phyloP scores from a whole-genome alignment of 2,113 vertebrate genomes.

The Channa argus region DNA sequence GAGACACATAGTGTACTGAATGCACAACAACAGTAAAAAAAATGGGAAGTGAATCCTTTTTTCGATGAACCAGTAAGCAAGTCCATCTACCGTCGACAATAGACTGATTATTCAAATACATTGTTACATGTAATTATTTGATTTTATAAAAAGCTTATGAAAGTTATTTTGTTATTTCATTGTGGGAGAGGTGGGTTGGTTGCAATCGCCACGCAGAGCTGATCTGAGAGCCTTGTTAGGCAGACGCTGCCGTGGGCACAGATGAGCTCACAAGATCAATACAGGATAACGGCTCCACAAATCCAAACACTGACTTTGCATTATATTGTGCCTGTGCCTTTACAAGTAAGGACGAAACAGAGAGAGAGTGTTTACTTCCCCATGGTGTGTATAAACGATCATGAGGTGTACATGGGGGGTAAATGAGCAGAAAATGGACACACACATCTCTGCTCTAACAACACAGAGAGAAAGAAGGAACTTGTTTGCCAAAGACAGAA shows the following conservation, averaged over 20 bases:
- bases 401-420: background rate
- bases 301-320: conserved; percentile 53
- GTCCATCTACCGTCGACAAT: background rate
- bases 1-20: background rate
- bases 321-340: conserved; percentile 16
- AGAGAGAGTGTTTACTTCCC: background rate
- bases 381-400: background rate
- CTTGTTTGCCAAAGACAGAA: background rate
- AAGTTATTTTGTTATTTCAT: background rate
- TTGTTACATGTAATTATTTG: background rate
- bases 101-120: background rate
- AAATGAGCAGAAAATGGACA: background rate
- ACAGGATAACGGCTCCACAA: conserved; percentile 53
- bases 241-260: conserved; percentile 23
- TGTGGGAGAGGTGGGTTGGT: conserved; percentile 11
- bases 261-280: conserved; percentile 70
- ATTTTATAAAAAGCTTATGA: background rate
- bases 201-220: conserved; percentile 13
- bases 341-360: conserved; percentile 1
- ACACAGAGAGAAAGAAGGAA: background rate
- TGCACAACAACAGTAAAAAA: background rate
- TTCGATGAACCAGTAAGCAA: background rate
- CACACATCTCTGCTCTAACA: conserved; percentile 4
- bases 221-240: conserved; percentile 37
- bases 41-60: conserved; percentile 12